These are phyloP conservation scores for Manis crassicaudata DNA, from an alignment of 2,797 vertebrate species.

Conservation along the genomic window DNA sequence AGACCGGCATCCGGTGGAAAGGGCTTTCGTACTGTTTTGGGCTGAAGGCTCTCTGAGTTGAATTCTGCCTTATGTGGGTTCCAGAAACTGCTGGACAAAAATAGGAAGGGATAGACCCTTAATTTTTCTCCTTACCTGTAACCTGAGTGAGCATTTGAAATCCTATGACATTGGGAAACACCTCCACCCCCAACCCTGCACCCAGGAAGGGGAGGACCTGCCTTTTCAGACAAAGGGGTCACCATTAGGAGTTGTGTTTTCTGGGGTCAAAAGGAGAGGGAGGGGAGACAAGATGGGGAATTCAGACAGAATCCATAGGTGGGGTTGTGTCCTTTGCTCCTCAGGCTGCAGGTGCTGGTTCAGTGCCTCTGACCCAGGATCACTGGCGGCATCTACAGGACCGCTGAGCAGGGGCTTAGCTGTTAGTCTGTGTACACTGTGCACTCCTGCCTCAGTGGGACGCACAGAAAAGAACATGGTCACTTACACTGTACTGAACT, in stretches of 20 bases:
- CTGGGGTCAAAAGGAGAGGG: not conserved
- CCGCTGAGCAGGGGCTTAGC: too few relatives aligned
- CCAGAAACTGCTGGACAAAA: not conserved
- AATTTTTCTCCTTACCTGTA: not conserved
- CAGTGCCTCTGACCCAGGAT: not conserved
- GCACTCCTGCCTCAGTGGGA: too few relatives aligned
- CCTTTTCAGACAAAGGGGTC: slow-evolving; percentile 28
- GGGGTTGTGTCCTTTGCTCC: not conserved
- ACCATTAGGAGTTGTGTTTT: not conserved
- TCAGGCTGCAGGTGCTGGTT: not conserved
- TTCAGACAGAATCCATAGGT: not conserved
- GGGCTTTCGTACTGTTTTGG: not conserved
- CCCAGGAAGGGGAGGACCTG: not conserved
- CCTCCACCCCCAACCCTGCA: too few relatives aligned
- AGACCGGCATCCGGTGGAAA: not conserved
- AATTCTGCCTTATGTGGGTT: not conserved
- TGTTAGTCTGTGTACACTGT: too few relatives aligned
- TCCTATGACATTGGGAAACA: not conserved
- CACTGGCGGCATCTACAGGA: too few relatives aligned
- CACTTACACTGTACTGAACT: too few relatives aligned
- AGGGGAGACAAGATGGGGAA: not conserved
- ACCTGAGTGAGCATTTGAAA: not conserved
- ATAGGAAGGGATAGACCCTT: not conserved
- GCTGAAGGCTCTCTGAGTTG: not conserved
- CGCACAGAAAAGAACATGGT: too few relatives aligned